Conservation (phyloP, 2,888 invertebrate genomes). For the Cylloceria caligata region DNA sequence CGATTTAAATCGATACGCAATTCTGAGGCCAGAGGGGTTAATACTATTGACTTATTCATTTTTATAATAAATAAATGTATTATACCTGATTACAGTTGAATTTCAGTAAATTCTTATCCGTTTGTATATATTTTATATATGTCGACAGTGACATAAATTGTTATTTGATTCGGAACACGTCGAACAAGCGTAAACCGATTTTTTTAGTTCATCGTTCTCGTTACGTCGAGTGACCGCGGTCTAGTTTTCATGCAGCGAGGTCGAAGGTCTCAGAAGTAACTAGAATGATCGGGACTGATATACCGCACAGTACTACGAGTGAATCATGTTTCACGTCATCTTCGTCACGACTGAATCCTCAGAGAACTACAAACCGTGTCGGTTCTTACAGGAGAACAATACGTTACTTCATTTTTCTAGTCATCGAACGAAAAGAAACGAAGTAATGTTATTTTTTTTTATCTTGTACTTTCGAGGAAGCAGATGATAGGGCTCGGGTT, state of each 20-base stretch:
- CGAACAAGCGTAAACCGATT: neutral
- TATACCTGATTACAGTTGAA: no score
- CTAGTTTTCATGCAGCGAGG: conserved; percentile 10
- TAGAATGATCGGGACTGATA: conserved; percentile 7
- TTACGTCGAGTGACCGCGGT: conserved; percentile 16
- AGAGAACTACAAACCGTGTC: conserved; percentile 34
- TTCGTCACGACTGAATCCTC: conserved; percentile 20
- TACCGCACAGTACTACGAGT: conserved; percentile 24
- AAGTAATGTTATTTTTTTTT: neutral
- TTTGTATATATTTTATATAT: no score
- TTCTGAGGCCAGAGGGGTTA: no score
- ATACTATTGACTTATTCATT: no score
- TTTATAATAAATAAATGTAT: no score
- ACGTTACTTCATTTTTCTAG: conserved; percentile 6
- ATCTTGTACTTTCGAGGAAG: no score
- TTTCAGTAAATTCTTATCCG: no score
- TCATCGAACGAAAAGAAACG: neutral
- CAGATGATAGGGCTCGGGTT: no score
- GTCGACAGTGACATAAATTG: neutral
- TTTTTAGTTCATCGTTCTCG: neutral
- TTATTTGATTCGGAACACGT: neutral
- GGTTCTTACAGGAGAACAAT: conserved; percentile 14
- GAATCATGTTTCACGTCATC: conserved; percentile 22
- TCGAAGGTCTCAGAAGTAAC: conserved; percentile 27
- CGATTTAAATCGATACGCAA: no score